Evolutionary conservation across 2,888 invertebrate species (phyloP), one percentile per base, ranked within the genome.

Genomic region (Drosophila hawaiiensis): DNA sequence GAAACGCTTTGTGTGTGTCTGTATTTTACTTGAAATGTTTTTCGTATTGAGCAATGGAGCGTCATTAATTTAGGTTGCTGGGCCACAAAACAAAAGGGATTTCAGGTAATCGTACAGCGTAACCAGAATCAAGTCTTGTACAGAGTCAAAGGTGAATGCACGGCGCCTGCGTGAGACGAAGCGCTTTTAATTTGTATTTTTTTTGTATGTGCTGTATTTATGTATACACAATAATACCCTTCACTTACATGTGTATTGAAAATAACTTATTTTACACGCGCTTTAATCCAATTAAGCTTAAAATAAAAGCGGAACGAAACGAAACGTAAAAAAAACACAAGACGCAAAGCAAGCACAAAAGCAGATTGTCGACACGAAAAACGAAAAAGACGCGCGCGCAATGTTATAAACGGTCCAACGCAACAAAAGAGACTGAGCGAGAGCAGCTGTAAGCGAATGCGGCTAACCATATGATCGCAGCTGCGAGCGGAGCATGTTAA

Each of bases 391-490:
- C 81, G 79, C 78, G 84, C 88, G 78, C 82, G 73, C 82, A 80
- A 85, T 67, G 76, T 76, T 87, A 76, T 70, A 80, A 83, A 50
- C 84, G 60, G 41, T 37, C 9, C 76, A 78, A 72, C 84, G 78
- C 52, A 62, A 64, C 52, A 66, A 76, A 76, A 84, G 75, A 82
- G 73, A 85, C 87, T 85, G 72, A 86, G 25, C 10, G 16, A 43
- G 58, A 58, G 41, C 43, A 49, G 52, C 54, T 69, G 62, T 43
- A 70, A 50, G 25, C 59, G 49, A 53, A 73, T 60, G 68, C 49
- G 25, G 16, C 58, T 62, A 65, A 75, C 50, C 88, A 84, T 84
- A 84, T 84, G 84, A 88, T 86, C 84, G 67, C 59, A 73, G 37
- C 63, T 47, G 49, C 47, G 35, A 31, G 56, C 47, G 53, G 73